phyloP scores from a whole-genome alignment of 2,888 invertebrate species.

The Nemotelus nigrinus region DNA sequence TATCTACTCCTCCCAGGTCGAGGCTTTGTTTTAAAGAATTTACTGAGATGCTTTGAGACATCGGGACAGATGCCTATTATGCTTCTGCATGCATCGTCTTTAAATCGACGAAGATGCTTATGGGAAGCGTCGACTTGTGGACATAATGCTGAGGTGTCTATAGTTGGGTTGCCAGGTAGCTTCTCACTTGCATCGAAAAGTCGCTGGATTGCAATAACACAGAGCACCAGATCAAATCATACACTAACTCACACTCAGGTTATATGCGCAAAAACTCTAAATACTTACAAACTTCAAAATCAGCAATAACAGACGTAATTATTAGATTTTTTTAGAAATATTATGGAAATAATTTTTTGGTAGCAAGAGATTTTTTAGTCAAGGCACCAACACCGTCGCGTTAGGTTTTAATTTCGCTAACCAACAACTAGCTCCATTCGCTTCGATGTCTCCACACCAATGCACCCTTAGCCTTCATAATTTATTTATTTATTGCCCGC shows the following conservation, averaged over 20 bases:
- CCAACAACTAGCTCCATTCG: slow-evolving; percentile 28
- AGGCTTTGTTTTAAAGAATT: slow-evolving; percentile 41
- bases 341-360: background rate
- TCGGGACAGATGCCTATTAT: slow-evolving; percentile 38
- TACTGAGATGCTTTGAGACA: slow-evolving; percentile 30
- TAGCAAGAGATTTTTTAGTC: slow-evolving; percentile 13
- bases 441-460: background rate
- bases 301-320: too few species aligned
- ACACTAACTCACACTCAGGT: too few species aligned
- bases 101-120: slow-evolving; percentile 31
- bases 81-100: slow-evolving; percentile 34
- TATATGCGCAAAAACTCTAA: too few species aligned
- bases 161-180: slow-evolving; percentile 1
- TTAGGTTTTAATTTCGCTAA: slow-evolving; percentile 49
- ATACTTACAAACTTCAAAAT: too few species aligned
- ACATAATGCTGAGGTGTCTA: background rate
- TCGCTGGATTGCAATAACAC: background rate
- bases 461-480: slow-evolving; percentile 16
- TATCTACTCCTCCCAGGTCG: slow-evolving; percentile 37
- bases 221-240: too few species aligned
- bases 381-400: slow-evolving; percentile 43
- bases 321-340: too few species aligned
- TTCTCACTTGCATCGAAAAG: background rate
- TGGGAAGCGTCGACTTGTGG: slow-evolving; percentile 1
- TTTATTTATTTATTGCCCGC: slow-evolving; percentile 47